phyloP scores from a whole-genome alignment of 2,888 invertebrate species.

The Boloria euphrosyne region DNA sequence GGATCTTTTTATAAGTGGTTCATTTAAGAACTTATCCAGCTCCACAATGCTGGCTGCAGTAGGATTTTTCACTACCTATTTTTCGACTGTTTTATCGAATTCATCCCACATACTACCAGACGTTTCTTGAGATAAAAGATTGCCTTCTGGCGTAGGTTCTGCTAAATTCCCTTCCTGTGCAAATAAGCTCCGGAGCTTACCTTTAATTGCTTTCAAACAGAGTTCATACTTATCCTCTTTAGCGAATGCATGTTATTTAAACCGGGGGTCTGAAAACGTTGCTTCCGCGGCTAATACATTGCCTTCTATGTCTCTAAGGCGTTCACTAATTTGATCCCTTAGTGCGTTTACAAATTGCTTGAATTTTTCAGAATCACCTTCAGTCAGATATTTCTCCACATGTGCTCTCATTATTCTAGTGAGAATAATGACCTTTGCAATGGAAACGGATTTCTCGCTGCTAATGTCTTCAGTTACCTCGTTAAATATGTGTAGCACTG shows the following conservation, averaged over 20 bases:
- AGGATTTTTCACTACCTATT: constrained; percentile 32
- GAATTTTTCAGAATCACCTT: too few species aligned
- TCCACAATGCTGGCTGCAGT: constrained; percentile 37
- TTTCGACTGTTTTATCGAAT: constrained; percentile 35
- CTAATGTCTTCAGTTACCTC: constrained; percentile 36
- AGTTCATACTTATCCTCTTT: neutral
- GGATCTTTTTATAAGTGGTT: constrained; percentile 32
- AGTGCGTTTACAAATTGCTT: too few species aligned
- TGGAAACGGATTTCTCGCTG: constrained; percentile 33
- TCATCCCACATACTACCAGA: constrained; percentile 30
- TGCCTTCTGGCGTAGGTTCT: neutral
- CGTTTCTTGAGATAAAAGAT: constrained; percentile 6
- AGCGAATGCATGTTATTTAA: constrained; percentile 39
- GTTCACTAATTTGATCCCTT: neutral
- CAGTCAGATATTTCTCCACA: neutral
- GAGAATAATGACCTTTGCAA: constrained; percentile 18
- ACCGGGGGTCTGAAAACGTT: constrained; percentile 37
- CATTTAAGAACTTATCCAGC: constrained; percentile 38
- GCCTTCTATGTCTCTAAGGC: neutral
- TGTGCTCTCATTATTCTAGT: neutral
- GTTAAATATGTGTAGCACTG: constrained; percentile 35
- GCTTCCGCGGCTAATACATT: constrained; percentile 6
- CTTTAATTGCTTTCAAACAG: neutral
- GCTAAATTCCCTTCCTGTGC: neutral
- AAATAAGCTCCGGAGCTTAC: neutral